Conservation (phyloP, 1,140 invertebrate species). For the Pogonomyrmex barbatus region DNA sequence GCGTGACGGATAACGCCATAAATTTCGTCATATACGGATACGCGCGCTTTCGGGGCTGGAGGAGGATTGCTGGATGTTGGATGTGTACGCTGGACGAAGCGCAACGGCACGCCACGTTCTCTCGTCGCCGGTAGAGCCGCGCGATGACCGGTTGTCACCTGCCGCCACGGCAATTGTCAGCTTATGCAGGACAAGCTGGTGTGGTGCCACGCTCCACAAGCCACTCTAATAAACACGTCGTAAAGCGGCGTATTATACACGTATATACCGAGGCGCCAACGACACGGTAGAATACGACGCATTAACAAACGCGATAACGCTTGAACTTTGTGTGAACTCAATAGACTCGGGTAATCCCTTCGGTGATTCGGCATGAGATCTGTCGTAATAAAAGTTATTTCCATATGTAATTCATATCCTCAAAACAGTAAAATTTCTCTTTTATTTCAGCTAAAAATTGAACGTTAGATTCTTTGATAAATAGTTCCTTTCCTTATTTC, state of each 20-base stretch:
- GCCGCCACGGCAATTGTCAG: constrained; percentile 73
- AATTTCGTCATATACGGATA: constrained; percentile 70
- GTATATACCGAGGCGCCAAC: constrained; percentile 24
- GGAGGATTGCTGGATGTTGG: background rate
- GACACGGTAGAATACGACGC: constrained; percentile 43
- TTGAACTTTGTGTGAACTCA: background rate
- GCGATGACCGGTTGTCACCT: constrained; percentile 74
- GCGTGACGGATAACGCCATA: constrained; percentile 78
- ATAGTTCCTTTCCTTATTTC: background rate
- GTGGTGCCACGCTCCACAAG: constrained; percentile 56
- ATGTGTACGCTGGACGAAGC: constrained; percentile 16
- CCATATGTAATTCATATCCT: background rate
- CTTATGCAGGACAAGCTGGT: constrained; percentile 66
- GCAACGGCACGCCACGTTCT: constrained; percentile 48
- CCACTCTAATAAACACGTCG: constrained; percentile 76
- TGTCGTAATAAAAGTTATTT: background rate
- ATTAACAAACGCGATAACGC: constrained; percentile 66
- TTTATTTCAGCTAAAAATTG: background rate
- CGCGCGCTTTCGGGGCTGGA: constrained; percentile 27
- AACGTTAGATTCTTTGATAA: background rate
- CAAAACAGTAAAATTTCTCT: background rate
- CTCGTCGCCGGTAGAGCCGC: constrained; percentile 58
- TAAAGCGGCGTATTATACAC: constrained; percentile 71
- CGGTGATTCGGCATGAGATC: background rate
- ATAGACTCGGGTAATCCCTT: background rate